These are phyloP conservation scores for Siphamia tubifer DNA, from an alignment of 2,113 vertebrate genomes.

Conservation along the genomic window DNA sequence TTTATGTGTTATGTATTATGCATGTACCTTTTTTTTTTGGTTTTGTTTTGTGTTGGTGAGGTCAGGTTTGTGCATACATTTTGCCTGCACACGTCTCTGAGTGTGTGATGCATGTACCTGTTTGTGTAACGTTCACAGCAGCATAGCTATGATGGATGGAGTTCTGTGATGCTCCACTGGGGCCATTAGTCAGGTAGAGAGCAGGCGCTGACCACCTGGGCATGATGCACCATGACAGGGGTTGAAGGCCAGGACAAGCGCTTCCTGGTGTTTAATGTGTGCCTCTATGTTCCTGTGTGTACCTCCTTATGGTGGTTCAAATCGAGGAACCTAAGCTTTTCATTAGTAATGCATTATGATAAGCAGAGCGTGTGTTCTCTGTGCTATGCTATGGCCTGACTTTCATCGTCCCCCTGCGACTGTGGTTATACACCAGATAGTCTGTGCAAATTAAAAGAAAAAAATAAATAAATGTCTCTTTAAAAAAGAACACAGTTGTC, in stretches of 20 bases:
- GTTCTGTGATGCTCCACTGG: conserved; percentile 36
- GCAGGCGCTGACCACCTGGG: conserved; percentile 49
- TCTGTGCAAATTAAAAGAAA: too few relatives aligned
- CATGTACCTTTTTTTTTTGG: neutral
- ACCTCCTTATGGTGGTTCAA: neutral
- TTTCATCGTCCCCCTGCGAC: conserved; percentile 6
- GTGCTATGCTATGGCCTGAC: neutral
- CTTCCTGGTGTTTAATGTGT: neutral
- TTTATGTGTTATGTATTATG: neutral
- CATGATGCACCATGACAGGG: conserved; percentile 5
- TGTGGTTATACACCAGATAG: neutral
- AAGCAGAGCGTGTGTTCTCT: neutral
- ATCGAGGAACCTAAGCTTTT: too few relatives aligned
- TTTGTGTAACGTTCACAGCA: neutral
- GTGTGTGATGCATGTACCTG: conserved; percentile 5
- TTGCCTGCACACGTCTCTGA: neutral
- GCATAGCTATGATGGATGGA: conserved; percentile 60
- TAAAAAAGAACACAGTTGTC: too few relatives aligned
- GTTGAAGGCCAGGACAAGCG: conserved; percentile 55
- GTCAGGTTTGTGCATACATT: neutral
- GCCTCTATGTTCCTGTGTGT: neutral
- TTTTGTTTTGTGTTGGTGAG: too few relatives aligned
- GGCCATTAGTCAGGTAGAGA: conserved; percentile 69
- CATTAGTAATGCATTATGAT: neutral
- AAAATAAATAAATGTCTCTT: too few relatives aligned